These are phyloP conservation scores for Capitella teleta DNA, from an alignment of 1,140 invertebrate genomes.

Conservation along the genomic window DNA sequence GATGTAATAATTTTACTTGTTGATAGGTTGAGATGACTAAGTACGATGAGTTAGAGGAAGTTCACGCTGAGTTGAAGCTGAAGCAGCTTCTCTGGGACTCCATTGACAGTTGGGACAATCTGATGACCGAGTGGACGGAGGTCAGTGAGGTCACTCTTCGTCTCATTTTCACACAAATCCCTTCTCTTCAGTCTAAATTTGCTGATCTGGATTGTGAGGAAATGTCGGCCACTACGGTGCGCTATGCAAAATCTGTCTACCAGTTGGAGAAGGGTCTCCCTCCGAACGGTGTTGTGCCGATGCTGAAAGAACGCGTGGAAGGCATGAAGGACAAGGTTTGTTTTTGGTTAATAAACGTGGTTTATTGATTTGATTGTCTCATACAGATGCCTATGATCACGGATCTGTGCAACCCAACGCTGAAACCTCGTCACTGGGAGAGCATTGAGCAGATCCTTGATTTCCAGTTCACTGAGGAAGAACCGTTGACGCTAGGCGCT, in stretches of 20 bases:
- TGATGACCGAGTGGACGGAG: slow-evolving; percentile 51
- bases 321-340: slow-evolving; percentile 38
- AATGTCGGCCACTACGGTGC: slow-evolving; percentile 53
- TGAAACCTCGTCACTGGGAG: slow-evolving; percentile 41
- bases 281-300: slow-evolving; percentile 37
- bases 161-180: background rate
- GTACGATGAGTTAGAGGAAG: slow-evolving; percentile 66
- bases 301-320: slow-evolving; percentile 39
- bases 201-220: slow-evolving; percentile 58
- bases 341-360: background rate
- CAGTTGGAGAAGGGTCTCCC: slow-evolving; percentile 61
- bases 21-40: slow-evolving; percentile 61
- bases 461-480: slow-evolving; percentile 30
- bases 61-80: slow-evolving; percentile 62
- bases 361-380: background rate
- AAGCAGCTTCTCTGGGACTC: slow-evolving; percentile 66
- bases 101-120: slow-evolving; percentile 56
- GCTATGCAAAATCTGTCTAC: slow-evolving; percentile 58
- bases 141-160: slow-evolving; percentile 28
- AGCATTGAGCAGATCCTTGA: slow-evolving; percentile 34
- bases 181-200: slow-evolving; percentile 40
- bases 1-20: background rate
- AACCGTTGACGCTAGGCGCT: slow-evolving; percentile 38
- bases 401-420: slow-evolving; percentile 36
- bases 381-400: slow-evolving; percentile 44